Percentiles rank a stretch among this genome's conserved stretches.
Conservation (phyloP, 2,888 invertebrate species). For the Eudasyphora cyanicolor region DNA sequence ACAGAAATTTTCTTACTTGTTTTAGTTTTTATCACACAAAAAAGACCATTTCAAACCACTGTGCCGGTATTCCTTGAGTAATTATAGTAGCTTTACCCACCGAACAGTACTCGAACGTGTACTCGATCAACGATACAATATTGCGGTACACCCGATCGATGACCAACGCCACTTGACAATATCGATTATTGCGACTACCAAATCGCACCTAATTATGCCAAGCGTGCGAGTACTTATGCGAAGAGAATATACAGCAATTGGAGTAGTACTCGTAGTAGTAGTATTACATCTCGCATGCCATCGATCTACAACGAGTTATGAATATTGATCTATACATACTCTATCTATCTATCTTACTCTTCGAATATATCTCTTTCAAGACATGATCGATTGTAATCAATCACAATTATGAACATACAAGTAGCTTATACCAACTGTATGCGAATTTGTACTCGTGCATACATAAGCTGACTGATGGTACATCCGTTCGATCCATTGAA, state of each 20-base stretch:
- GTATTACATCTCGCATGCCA: not conserved
- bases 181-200: not conserved
- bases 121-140: not conserved
- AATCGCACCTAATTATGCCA: not conserved
- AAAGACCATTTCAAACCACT: no score
- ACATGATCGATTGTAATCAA: not conserved
- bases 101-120: not conserved
- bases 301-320: not conserved
- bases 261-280: no score
- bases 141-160: not conserved
- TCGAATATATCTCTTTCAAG: not conserved
- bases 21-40: no score
- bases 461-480: not conserved
- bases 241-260: not conserved
- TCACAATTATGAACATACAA: not conserved
- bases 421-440: no score
- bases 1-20: no score
- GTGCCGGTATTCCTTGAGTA: no score
- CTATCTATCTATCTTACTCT: no score
- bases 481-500: constrained; percentile 12
- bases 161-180: not conserved
- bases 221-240: not conserved
- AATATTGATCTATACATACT: constrained; percentile 3
- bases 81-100: no score
- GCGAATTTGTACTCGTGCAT: not conserved